Evolutionary conservation across 2,888 invertebrate genomes (phyloP), one percentile per base, ranked within the genome.

Genomic region (Drosophila lutescens): DNA sequence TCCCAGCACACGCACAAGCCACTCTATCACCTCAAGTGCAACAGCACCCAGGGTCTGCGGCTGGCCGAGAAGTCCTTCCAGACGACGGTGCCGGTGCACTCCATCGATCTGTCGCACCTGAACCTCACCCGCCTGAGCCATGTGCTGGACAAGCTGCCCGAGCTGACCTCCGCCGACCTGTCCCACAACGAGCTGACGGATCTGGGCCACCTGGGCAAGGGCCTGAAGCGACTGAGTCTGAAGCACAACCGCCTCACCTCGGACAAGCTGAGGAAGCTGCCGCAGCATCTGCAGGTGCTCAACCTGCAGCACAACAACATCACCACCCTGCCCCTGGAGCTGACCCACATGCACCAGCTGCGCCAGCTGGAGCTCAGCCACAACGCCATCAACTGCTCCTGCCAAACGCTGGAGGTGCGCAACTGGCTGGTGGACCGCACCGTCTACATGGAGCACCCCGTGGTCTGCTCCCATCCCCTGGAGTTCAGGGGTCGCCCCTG

Each of bases 301-400:
- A 94, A 95, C 90, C 92, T 95, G 89, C 94, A 94, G 60, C 93
- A 94, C 84, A 95, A 95, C 90, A 92, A 93, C 47, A 92, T 95
- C 68, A 92, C 91, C 61, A 92, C 94, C 89, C 92, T 95, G 69
- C 95, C 95, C 7, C 89, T 93, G 60, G 95, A 95, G 78, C 88
- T 95, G 62, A 92, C 91, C 26, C 92, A 92, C 47, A 91, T 93
- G 79, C 72, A 80, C 5, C 88, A 90, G 46, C 91, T 96, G 59
- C 94, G 94, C 88, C 93, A 94, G 79, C 92, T 96, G 66, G 94
- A 95, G 89, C 86, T 96, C 66, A 93, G 94, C 54, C 94, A 94
- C 47, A 96, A 96, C 89, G 94, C 94, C 40, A 92, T 96, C 7
- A 93, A 94, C 79, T 96, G 96, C 91, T 94, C 95, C 32, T 96